Conservation (phyloP, 2,888 invertebrate genomes). For the Folsomia candida region DNA sequence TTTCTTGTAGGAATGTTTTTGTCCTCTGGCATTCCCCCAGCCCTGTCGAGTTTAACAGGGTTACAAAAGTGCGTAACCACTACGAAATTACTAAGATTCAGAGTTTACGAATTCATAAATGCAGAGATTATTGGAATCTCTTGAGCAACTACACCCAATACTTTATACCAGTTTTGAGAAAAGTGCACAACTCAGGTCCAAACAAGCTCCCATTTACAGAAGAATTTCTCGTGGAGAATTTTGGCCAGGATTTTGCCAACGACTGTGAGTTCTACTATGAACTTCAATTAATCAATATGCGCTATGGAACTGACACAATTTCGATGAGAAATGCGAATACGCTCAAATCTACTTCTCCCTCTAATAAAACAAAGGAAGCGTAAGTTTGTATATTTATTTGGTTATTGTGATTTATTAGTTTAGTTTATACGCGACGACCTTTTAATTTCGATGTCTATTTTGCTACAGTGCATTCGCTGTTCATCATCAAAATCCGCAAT, state of each 20-base stretch:
- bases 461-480: not conserved
- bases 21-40: not conserved
- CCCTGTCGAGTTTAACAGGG: not conserved
- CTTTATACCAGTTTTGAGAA: not conserved
- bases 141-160: not conserved
- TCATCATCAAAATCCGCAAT: constrained; percentile 2
- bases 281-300: not conserved
- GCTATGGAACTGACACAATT: constrained; percentile 1
- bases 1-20: constrained; percentile 6
- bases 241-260: not conserved
- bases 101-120: not conserved
- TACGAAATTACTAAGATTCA: not conserved
- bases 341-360: not conserved
- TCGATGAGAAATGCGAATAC: not conserved
- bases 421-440: not conserved
- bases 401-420: not conserved
- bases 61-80: not conserved
- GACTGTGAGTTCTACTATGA: not conserved
- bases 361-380: not conserved
- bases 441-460: too few relatives aligned
- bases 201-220: not conserved
- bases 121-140: not conserved
- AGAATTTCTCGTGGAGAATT: not conserved
- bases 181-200: not conserved
- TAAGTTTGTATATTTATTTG: not conserved